Conservation (phyloP, 2,113 vertebrate species). For the Danionella cerebrum region DNA sequence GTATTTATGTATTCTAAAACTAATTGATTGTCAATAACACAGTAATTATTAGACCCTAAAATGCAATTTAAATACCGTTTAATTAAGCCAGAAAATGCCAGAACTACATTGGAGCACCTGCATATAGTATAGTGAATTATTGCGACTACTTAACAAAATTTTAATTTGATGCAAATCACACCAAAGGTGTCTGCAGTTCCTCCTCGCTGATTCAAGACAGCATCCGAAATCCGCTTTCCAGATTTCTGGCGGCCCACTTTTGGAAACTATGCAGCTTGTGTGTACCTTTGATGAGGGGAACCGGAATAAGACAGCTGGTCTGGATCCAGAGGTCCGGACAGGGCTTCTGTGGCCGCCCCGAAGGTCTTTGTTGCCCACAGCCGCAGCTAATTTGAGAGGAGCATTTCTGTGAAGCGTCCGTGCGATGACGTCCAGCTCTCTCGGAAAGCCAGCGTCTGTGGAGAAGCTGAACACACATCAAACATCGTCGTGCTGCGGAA, state of each 20-base stretch:
- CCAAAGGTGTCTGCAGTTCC: slow-evolving; percentile 57
- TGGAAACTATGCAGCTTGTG: slow-evolving; percentile 59
- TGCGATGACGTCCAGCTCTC: slow-evolving; percentile 61
- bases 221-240: slow-evolving; percentile 65
- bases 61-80: no score
- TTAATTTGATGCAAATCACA: slow-evolving; percentile 54
- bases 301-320: slow-evolving; percentile 37
- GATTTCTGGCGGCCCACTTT: slow-evolving; percentile 60
- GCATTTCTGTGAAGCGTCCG: slow-evolving; percentile 59
- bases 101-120: no score
- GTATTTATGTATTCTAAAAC: no score
- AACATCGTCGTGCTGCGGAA: slow-evolving; percentile 63
- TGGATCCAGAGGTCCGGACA: slow-evolving; percentile 45
- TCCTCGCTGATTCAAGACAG: slow-evolving; percentile 58
- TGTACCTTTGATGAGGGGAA: slow-evolving; percentile 57
- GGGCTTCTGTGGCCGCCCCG: slow-evolving; percentile 42
- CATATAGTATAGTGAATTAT: no score
- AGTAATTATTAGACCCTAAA: no score
- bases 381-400: slow-evolving; percentile 62
- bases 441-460: slow-evolving; percentile 65
- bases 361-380: slow-evolving; percentile 46
- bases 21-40: no score
- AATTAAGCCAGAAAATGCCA: no score
- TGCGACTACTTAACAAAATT: no score
- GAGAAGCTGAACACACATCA: slow-evolving; percentile 71